phyloP scores from a whole-genome alignment of 2,113 vertebrate genomes.

The Cariama cristata region DNA sequence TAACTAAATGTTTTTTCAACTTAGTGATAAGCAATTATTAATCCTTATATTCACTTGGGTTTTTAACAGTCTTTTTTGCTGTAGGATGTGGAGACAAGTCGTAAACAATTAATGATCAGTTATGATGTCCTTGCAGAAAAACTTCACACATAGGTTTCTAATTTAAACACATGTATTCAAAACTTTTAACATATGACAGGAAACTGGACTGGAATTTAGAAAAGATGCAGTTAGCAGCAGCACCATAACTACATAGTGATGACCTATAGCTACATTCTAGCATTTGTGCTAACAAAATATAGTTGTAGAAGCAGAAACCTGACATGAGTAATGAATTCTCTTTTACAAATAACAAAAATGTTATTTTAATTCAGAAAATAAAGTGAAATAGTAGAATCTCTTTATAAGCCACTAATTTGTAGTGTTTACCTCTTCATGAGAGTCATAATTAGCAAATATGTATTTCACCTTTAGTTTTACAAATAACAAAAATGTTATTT shows the following conservation, averaged over 20 bases:
- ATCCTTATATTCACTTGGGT: neutral
- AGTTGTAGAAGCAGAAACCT: neutral
- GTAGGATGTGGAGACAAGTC: neutral
- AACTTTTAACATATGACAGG: neutral
- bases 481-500: neutral
- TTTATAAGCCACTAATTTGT: neutral
- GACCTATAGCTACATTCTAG: neutral
- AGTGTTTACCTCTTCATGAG: neutral
- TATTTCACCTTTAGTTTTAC: no score
- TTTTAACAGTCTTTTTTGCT: neutral
- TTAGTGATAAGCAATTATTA: neutral
- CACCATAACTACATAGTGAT: neutral
- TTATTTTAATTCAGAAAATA: neutral
- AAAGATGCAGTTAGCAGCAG: neutral
- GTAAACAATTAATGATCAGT: neutral
- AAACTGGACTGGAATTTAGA: neutral
- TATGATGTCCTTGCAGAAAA: neutral
- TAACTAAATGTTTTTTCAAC: neutral
- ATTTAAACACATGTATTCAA: neutral
- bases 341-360: neutral
- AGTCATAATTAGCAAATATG: neutral
- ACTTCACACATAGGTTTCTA: neutral
- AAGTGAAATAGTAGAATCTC: neutral
- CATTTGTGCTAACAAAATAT: neutral
- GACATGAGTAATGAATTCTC: neutral